A percentile compares a stretch with the other conserved stretches of the same genome.
phyloP scores from a whole-genome alignment of 2,797 vertebrate species.

The Melopsittacus undulatus region DNA sequence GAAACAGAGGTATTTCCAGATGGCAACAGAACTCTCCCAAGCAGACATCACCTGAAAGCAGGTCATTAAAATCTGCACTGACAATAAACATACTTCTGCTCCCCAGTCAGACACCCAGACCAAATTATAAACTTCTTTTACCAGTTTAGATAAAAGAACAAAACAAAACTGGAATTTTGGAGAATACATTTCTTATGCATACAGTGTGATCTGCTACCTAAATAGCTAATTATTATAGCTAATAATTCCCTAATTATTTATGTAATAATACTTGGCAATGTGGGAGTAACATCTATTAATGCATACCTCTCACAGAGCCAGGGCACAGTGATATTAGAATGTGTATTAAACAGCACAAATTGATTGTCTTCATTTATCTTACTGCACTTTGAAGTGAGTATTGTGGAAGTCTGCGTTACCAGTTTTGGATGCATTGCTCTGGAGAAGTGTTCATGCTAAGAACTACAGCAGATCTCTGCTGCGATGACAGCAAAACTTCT shows the following conservation, averaged over 20 bases:
- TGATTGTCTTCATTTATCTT: not conserved
- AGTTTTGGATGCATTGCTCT: fast-evolving
- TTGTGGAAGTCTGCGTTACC: not conserved
- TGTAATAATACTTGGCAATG: not conserved
- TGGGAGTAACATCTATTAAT: not conserved
- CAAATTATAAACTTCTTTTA: not conserved
- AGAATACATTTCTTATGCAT: not conserved
- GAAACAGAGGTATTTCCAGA: not conserved
- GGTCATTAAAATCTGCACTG: not conserved
- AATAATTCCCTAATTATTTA: not conserved
- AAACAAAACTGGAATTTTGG: not conserved
- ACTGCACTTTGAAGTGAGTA: not conserved
- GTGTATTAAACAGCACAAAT: not conserved
- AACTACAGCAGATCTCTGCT: not conserved
- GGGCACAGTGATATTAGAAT: not conserved
- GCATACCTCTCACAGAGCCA: not conserved
- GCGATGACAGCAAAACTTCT: not conserved
- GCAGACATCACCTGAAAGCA: not conserved
- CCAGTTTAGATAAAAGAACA: not conserved
- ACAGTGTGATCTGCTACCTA: not conserved
- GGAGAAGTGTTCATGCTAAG: not conserved
- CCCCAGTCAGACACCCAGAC: not conserved
- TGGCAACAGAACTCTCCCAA: not conserved
- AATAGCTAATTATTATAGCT: not conserved
- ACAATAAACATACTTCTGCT: not conserved